These are phyloP conservation scores for Saxidomus purpurata DNA, from an alignment of 1,140 invertebrate species.

Conservation along the genomic window DNA sequence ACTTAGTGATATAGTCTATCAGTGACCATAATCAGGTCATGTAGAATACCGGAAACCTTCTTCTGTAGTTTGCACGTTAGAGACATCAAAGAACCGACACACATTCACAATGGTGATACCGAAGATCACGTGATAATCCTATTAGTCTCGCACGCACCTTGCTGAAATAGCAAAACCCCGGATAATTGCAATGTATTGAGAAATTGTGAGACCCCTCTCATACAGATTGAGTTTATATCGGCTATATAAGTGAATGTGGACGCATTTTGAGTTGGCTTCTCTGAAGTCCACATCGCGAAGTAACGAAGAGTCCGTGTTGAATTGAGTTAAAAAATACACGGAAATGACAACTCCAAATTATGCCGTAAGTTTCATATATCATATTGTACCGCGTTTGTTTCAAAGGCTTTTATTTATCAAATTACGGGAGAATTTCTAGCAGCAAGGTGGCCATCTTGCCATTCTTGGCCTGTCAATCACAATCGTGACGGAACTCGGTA, in stretches of 20 bases:
- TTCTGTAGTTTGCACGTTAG: too few species aligned
- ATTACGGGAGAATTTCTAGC: neutral
- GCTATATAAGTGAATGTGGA: conserved; percentile 64
- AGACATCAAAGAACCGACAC: too few species aligned
- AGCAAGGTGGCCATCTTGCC: conserved; percentile 29
- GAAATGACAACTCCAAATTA: conserved; percentile 48
- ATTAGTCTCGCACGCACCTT: too few species aligned
- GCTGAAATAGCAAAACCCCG: too few species aligned
- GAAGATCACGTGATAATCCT: too few species aligned
- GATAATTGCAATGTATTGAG: neutral
- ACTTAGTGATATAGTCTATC: too few species aligned
- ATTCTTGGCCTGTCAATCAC: neutral
- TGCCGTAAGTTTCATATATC: conserved; percentile 47
- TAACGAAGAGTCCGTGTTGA: neutral
- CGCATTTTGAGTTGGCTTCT: conserved; percentile 59
- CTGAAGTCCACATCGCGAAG: conserved; percentile 62
- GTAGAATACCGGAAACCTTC: too few species aligned
- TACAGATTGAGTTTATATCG: conserved; percentile 60
- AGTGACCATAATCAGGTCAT: too few species aligned
- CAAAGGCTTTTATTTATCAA: neutral
- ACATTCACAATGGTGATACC: too few species aligned
- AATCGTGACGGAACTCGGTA: too few species aligned
- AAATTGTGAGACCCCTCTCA: conserved; percentile 52
- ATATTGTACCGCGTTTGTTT: neutral
- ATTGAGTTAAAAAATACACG: neutral